Conservation (phyloP, 2,888 invertebrate species). For the Lasioglossum calceatum region DNA sequence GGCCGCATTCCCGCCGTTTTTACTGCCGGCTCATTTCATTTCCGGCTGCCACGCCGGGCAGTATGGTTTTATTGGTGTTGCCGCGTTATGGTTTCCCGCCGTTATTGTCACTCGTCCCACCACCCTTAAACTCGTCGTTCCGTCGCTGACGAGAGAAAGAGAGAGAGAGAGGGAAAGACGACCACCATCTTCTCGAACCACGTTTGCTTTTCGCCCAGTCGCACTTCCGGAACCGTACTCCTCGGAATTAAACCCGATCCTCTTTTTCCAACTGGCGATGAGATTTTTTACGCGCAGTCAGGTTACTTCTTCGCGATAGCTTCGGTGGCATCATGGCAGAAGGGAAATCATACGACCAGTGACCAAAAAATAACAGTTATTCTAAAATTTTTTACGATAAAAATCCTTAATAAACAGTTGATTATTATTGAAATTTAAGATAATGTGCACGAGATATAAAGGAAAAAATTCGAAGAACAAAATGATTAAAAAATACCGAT, state of each 20-base stretch:
- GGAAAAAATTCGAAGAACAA: too few relatives aligned
- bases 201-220: neutral
- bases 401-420: too few relatives aligned
- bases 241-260: conserved; percentile 38
- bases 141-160: neutral
- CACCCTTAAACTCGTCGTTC: conserved; percentile 14
- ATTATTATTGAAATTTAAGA: too few relatives aligned
- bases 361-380: too few relatives aligned
- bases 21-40: conserved; percentile 81
- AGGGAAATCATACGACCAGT: neutral
- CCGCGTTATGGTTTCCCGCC: conserved; percentile 73
- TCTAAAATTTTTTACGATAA: too few relatives aligned
- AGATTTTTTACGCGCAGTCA: conserved; percentile 29
- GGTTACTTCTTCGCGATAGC: neutral
- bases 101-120: conserved; percentile 75
- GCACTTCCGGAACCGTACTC: neutral
- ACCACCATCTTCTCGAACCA: conserved; percentile 10
- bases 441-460: too few relatives aligned
- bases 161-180: neutral
- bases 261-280: conserved; percentile 6
- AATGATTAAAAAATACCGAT: too few relatives aligned
- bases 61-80: conserved; percentile 77
- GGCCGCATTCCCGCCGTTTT: conserved; percentile 76
- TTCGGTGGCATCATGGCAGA: neutral
- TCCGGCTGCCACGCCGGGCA: conserved; percentile 54